These are phyloP conservation scores for Cossypha niveicapilla DNA, from an alignment of 2,797 vertebrate species.

Conservation along the genomic window DNA sequence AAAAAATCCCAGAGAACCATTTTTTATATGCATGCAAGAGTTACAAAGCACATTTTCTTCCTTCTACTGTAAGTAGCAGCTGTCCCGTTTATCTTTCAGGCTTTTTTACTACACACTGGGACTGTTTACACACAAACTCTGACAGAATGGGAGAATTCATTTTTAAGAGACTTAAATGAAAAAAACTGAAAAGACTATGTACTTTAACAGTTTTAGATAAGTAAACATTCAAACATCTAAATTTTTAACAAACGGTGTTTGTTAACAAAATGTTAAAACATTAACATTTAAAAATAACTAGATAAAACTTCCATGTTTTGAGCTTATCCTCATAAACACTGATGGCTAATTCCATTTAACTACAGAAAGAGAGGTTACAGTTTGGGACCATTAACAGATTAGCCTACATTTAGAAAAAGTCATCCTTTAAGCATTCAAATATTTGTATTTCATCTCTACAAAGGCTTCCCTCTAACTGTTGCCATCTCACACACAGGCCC, in stretches of 20 bases:
- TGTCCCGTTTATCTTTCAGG: conserved; percentile 18
- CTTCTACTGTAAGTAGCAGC: neutral
- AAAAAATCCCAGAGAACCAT: conserved; percentile 9
- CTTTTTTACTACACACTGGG: neutral
- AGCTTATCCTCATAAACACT: neutral
- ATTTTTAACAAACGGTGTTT: too few relatives aligned
- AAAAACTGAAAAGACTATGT: neutral
- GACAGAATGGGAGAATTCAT: neutral
- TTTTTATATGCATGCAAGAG: neutral
- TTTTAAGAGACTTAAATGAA: neutral
- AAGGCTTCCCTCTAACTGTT: neutral
- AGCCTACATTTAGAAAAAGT: neutral
- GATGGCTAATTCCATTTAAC: neutral
- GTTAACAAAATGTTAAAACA: too few relatives aligned
- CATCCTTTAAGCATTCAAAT: neutral
- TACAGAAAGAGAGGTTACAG: neutral
- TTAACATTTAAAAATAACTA: neutral
- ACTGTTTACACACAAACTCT: neutral
- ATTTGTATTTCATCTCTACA: neutral
- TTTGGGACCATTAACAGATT: neutral
- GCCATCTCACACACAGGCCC: neutral
- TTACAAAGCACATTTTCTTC: neutral
- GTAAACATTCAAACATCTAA: neutral
- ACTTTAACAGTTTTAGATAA: neutral
- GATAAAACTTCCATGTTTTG: neutral